Conservation (phyloP, 1,140 invertebrate species). For the Parapsyche elsis region DNA sequence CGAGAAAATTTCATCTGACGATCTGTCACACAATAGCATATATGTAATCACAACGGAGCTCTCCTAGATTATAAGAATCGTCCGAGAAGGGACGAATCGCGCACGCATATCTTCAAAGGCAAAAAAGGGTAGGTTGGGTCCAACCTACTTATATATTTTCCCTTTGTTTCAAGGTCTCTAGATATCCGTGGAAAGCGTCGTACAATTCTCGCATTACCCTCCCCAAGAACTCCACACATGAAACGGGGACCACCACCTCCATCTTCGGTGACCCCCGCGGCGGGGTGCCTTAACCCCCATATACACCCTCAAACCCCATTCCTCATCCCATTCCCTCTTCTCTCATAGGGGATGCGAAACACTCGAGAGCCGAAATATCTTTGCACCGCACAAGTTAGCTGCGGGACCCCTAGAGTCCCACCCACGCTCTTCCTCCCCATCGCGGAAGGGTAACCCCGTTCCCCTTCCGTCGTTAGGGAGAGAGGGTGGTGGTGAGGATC, state of each 20-base stretch:
- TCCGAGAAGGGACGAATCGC: not conserved
- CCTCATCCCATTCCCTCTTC: too few species aligned
- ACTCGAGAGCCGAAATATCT: constrained; percentile 54
- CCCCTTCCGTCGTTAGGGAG: not conserved
- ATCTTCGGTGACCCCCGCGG: constrained; percentile 31
- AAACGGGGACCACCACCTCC: too few species aligned
- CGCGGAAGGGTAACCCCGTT: not conserved
- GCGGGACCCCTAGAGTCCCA: constrained; percentile 1
- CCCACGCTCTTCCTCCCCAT: constrained; percentile 31
- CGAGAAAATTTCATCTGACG: too few species aligned
- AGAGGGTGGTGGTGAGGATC: not conserved
- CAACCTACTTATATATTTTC: not conserved
- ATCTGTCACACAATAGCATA: too few species aligned
- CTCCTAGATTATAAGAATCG: too few species aligned
- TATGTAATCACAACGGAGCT: too few species aligned
- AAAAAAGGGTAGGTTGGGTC: not conserved
- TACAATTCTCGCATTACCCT: constrained; percentile 38
- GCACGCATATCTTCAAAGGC: not conserved
- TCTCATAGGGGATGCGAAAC: constrained; percentile 47
- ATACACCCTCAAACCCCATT: not conserved
- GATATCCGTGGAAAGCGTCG: constrained; percentile 8
- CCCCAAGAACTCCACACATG: not conserved
- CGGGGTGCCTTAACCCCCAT: constrained; percentile 1
- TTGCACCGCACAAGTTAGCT: constrained; percentile 40
- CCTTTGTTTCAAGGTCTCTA: constrained; percentile 14